Evolutionary conservation across 1,140 invertebrate species (phyloP).

Genomic region (Pissodes strobi): DNA sequence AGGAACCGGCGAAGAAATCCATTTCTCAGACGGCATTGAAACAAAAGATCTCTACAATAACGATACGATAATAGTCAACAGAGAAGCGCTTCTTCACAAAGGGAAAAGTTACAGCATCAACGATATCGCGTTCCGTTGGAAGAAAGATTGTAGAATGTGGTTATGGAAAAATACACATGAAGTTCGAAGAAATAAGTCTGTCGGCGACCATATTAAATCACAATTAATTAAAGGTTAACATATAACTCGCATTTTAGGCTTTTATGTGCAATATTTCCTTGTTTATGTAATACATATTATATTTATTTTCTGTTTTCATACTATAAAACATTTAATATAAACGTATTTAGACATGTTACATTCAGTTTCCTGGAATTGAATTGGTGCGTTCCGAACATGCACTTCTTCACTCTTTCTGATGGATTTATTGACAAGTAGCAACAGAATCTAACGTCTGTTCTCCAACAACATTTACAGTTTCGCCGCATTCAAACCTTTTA

Average conservation of each 20-base stretch:
- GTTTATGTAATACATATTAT: no score
- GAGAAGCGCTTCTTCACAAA: conserved; percentile 17
- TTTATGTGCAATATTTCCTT: no score
- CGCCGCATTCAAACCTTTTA: conserved; percentile 83
- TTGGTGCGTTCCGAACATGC: no score
- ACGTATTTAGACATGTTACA: no score
- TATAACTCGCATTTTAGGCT: no score
- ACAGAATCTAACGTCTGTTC: conserved; percentile 62
- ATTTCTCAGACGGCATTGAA: conserved; percentile 26
- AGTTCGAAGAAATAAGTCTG: conserved; percentile 31
- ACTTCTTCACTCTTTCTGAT: no score
- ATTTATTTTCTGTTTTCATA: no score
- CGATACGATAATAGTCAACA: conserved; percentile 23
- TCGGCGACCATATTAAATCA: conserved; percentile 16
- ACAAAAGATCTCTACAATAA: conserved; percentile 32
- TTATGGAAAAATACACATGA: conserved; percentile 38
- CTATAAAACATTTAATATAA: no score
- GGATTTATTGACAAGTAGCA: conserved; percentile 64
- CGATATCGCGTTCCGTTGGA: conserved; percentile 38
- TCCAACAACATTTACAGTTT: conserved; percentile 55
- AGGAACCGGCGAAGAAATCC: conserved; percentile 10
- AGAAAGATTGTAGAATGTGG: conserved; percentile 42
- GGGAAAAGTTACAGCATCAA: conserved; percentile 30
- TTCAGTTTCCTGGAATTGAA: no score
- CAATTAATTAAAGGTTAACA: conserved; percentile 9